A percentile compares a stretch with the other conserved stretches of the same genome.
These are phyloP conservation scores for Oscheius sp. DNA, from an alignment of 2,888 invertebrate species.

Conservation along the genomic window DNA sequence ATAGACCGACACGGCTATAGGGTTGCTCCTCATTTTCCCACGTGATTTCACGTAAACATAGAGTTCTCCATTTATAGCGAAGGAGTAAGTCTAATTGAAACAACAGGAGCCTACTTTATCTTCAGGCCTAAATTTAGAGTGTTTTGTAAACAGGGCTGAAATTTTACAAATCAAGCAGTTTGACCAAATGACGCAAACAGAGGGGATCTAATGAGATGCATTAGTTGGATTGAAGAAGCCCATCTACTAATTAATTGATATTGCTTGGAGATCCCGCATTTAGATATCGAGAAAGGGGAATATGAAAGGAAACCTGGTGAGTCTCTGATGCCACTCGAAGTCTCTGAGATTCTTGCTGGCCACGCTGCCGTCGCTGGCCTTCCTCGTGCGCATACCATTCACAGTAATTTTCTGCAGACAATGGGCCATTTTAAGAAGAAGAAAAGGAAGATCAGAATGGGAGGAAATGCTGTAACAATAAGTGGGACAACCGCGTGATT, in stretches of 20 bases:
- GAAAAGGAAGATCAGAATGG: background rate
- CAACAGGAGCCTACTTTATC: too few relatives aligned
- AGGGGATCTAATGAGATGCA: background rate
- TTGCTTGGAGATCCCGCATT: background rate
- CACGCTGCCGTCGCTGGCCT: conserved; percentile 33
- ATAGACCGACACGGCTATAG: background rate
- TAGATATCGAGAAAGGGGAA: background rate
- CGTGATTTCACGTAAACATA: conserved; percentile 10
- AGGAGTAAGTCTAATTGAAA: too few relatives aligned
- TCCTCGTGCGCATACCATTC: conserved; percentile 39
- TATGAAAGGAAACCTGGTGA: conserved; percentile 25
- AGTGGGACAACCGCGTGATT: background rate
- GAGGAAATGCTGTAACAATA: background rate
- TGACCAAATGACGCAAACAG: too few relatives aligned
- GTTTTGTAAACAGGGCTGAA: too few relatives aligned
- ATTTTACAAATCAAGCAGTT: too few relatives aligned
- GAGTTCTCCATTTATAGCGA: too few relatives aligned
- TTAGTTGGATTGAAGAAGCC: background rate
- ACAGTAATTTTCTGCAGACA: conserved; percentile 6
- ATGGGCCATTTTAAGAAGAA: background rate
- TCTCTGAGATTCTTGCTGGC: conserved; percentile 20
- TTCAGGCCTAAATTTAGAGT: too few relatives aligned
- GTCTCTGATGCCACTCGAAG: conserved; percentile 36
- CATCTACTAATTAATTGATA: background rate
- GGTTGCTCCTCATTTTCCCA: conserved; percentile 6